phyloP scores from a whole-genome alignment of 2,888 invertebrate genomes.

The Folsomia manolachei region DNA sequence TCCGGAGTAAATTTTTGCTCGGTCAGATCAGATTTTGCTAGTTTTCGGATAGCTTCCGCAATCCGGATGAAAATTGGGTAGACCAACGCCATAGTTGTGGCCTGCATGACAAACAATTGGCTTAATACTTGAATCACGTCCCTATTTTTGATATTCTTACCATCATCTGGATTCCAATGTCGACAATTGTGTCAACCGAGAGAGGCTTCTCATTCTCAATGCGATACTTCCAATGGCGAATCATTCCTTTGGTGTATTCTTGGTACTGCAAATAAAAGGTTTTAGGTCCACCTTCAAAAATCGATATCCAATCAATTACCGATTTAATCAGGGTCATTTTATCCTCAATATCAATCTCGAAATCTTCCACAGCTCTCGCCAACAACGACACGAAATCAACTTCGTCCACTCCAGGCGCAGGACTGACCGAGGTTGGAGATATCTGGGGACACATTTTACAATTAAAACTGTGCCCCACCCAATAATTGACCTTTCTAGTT shows the following conservation, averaged over 20 bases:
- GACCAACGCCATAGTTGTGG: constrained; percentile 18
- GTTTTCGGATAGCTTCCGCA: constrained; percentile 19
- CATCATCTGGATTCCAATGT: constrained; percentile 26
- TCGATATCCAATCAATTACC: not conserved
- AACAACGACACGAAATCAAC: constrained; percentile 12
- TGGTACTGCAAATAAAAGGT: constrained; percentile 20
- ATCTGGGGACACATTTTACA: too few species aligned
- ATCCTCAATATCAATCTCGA: not conserved
- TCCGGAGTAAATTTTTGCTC: constrained; percentile 2
- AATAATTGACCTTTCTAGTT: too few species aligned
- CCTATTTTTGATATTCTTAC: constrained; percentile 2
- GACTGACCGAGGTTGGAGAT: not conserved
- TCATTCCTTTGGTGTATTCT: constrained; percentile 19
- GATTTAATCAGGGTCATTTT: not conserved
- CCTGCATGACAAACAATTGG: not conserved
- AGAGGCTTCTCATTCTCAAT: constrained; percentile 4
- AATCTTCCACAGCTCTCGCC: not conserved
- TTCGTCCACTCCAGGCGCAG: constrained; percentile 9
- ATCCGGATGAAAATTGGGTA: constrained; percentile 40
- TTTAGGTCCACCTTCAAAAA: not conserved
- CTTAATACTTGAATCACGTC: not conserved
- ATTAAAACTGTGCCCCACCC: too few species aligned
- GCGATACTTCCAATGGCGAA: constrained; percentile 17
- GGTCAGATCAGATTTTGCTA: not conserved
- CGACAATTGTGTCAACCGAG: constrained; percentile 20